Base-by-base conservation (phyloP, 2,113 vertebrate genomes). In the Hippocampus barbouri region DNA sequence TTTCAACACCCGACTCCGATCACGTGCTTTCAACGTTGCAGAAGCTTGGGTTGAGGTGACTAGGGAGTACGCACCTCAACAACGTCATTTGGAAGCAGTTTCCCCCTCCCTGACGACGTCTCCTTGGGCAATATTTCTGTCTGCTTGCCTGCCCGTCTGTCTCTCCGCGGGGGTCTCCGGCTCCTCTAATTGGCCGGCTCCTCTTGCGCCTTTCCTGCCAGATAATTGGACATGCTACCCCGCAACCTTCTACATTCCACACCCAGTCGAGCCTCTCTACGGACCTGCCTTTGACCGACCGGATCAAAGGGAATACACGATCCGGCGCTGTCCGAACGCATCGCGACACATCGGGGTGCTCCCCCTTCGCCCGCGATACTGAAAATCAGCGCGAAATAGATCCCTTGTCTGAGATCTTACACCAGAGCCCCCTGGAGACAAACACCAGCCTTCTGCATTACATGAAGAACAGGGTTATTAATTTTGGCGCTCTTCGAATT, bases 231-330 rank as follows among this genome's bases (percentile, higher is more conserved):
- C 81, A 79, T 78, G 74, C 77, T 84, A 78, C 70, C 79, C 79
- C 80, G 16, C 27, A 79, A 64, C 72, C 73, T 73, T 79, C 75
- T 81, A 75, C 74, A 87, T 84, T 88, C 81, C 64, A 38, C 78
- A 68, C 85, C 76, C 83, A 77, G 75, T 21, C 60, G 71, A 77
- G 63, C 65, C 81, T 81, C 83, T 88, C 83, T 16, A 4, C n/a
- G 81, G 80, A 84, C 78, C 71, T 47, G 18, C 75, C 77, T 91
- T 85, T 86, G 87, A 89, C 90, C 85, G 67, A 62, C 7, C 18
- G 45, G 77, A 91, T 91, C 88, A 92, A 91, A 91, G 75, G 71
- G 90, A 91, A 91, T 90, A 80, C 59, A 75, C 79, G 75, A 89
- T 89, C 63, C 71, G 18, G 47, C 40, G 16, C 78, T 70, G 74